phyloP scores from a whole-genome alignment of 2,113 vertebrate species.

The Carassius carassius region DNA sequence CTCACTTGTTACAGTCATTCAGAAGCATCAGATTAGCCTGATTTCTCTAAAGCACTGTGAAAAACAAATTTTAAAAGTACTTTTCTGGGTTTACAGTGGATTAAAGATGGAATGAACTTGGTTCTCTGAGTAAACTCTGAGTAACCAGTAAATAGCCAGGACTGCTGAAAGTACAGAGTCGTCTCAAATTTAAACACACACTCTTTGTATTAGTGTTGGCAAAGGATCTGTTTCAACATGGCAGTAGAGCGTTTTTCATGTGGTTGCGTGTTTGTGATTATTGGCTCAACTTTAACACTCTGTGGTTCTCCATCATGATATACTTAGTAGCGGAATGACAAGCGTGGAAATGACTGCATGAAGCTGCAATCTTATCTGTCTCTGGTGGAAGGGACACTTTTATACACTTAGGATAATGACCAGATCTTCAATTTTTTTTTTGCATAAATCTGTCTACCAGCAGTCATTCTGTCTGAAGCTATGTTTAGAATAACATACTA shows the following conservation, averaged over 20 bases:
- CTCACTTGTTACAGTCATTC: neutral
- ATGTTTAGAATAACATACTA: conserved; percentile 7
- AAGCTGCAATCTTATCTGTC: conserved; percentile 35
- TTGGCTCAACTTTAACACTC: conserved; percentile 26
- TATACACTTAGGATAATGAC: conserved; percentile 16
- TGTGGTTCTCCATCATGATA: conserved; percentile 34
- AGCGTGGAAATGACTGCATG: conserved; percentile 15
- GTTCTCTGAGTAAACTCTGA: conserved; percentile 2
- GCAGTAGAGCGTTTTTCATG: conserved; percentile 34
- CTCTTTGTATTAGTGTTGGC: conserved; percentile 36
- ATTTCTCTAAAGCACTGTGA: neutral
- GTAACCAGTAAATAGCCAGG: conserved; percentile 13
- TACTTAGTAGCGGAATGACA: conserved; percentile 23
- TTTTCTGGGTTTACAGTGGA: conserved; percentile 24
- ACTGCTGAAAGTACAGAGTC: conserved; percentile 3
- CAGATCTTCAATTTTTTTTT: neutral
- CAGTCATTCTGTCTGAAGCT: conserved; percentile 18
- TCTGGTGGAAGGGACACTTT: conserved; percentile 24
- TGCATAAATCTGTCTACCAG: neutral
- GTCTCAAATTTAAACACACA: conserved; percentile 31
- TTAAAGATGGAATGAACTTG: conserved; percentile 23
- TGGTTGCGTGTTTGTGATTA: conserved; percentile 27
- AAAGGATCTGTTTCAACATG: conserved; percentile 19
- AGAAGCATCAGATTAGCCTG: neutral
- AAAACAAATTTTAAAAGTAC: neutral